phyloP scores from a whole-genome alignment of 2,888 invertebrate genomes.

The Chydorus sphaericus region DNA sequence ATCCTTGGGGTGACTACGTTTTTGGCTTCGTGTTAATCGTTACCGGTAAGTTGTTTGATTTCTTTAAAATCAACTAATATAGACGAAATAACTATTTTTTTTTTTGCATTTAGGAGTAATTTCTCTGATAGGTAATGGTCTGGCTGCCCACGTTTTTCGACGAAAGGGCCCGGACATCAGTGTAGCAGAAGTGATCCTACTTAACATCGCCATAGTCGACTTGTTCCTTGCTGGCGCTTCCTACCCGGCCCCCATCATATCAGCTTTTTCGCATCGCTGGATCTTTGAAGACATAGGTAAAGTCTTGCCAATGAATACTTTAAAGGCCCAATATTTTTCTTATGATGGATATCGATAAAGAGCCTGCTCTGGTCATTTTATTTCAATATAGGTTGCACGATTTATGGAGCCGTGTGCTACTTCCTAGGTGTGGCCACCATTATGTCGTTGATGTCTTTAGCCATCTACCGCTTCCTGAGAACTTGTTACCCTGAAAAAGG shows the following conservation, averaged over 20 bases:
- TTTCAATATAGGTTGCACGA: constrained; percentile 19
- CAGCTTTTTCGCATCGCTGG: constrained; percentile 20
- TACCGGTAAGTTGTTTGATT: too few species aligned
- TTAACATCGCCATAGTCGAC: constrained; percentile 20
- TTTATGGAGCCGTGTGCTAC: constrained; percentile 21
- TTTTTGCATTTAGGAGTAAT: too few species aligned
- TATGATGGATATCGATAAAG: too few species aligned
- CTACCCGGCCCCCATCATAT: constrained; percentile 19
- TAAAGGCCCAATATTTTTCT: too few species aligned
- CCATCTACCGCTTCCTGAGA: constrained; percentile 20
- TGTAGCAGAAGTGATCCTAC: constrained; percentile 19
- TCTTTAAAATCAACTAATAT: too few species aligned
- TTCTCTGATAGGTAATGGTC: neutral
- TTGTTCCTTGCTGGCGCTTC: constrained; percentile 18
- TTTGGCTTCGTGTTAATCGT: too few species aligned
- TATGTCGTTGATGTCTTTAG: constrained; percentile 18
- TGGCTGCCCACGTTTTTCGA: neutral
- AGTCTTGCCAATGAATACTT: too few species aligned
- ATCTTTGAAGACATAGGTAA: constrained; percentile 19
- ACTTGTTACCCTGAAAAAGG: constrained; percentile 18
- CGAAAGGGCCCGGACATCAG: too few species aligned
- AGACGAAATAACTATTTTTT: too few species aligned
- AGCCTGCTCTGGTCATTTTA: too few species aligned
- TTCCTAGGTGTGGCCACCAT: constrained; percentile 20
- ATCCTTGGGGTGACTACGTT: too few species aligned